phyloP scores from a whole-genome alignment of 2,113 vertebrate genomes.

The Garra rufa region DNA sequence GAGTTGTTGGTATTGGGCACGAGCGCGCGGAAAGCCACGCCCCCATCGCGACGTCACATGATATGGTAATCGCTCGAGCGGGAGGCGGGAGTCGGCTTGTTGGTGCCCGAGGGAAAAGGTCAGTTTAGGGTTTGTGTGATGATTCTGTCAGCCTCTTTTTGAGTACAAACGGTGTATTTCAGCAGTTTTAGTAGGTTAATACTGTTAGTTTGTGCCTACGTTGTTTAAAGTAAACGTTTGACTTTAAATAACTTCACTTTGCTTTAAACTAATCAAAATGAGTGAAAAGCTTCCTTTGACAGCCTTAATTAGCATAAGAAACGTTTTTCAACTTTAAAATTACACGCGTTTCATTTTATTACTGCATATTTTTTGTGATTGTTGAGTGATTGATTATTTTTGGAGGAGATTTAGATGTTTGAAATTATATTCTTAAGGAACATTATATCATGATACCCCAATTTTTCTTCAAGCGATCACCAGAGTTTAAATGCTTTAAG shows the following conservation, averaged over 20 bases:
- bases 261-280: not conserved
- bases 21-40: slow-evolving; percentile 30
- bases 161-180: not conserved
- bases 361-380: not conserved
- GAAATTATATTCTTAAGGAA: not conserved
- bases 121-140: slow-evolving; percentile 24
- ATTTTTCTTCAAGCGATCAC: too few species aligned
- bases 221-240: not conserved
- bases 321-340: not conserved
- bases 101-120: slow-evolving; percentile 22
- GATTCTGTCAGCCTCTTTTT: not conserved
- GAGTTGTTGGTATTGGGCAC: slow-evolving; percentile 40
- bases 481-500: too few species aligned
- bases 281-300: not conserved
- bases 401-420: not conserved
- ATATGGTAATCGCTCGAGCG: not conserved
- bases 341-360: not conserved
- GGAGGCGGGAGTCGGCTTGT: slow-evolving; percentile 9
- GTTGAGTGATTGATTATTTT: not conserved
- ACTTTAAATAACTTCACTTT: not conserved
- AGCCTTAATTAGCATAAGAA: not conserved
- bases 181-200: not conserved
- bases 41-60: not conserved
- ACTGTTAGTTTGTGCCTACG: not conserved
- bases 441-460: too few species aligned